Evolutionary conservation across 2,888 invertebrate species (phyloP), one percentile per base, ranked within the genome.

Genomic region (Cerceris ruficornis): DNA sequence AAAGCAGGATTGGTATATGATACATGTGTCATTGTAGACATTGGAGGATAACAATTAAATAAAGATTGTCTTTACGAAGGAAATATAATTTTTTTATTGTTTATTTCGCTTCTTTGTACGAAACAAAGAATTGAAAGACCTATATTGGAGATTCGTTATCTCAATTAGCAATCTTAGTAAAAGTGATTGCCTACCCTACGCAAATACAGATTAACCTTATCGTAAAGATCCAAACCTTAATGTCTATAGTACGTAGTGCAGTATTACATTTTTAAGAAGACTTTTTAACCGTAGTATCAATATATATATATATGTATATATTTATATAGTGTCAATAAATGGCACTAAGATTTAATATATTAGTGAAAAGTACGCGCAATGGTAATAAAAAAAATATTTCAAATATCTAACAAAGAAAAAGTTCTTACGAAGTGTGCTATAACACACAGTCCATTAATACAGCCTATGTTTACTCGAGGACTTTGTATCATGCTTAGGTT

Each of bases 41-140:
- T 46, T 41, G 55, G 73, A 55, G 64, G 59, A 43, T 50, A 28
- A 15, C 58, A 39, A 39, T 77, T 8, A 79, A n/a, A 79, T 79
- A 79, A 79, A 79, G 67, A 67, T 60, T 49, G 49, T 52, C 46
- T 52, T 13, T 59, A 61, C 67, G 46, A 72, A 64, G 76, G 61
- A 83, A 82, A 83, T 77, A 77, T 66, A 83, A 69, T 43, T 74
- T 78, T 83, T 83, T 83, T 79, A 78, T 50, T 66, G 74, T 64
- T 57, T 65, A 41, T 59, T 17, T 67, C 58, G 50, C 49, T 57
- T n/a, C 43, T 69, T 59, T 42, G 28, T 49, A 66, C 41, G 62
- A 74, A 46, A 74, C 66, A 59, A 79, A 69, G 54, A 66, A 50
- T 65, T 4, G 43, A 15, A 61, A 58, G 15, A 42, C 68, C 52